Conservation (phyloP, 2,888 invertebrate species). For the Invenusta paracnida region DNA sequence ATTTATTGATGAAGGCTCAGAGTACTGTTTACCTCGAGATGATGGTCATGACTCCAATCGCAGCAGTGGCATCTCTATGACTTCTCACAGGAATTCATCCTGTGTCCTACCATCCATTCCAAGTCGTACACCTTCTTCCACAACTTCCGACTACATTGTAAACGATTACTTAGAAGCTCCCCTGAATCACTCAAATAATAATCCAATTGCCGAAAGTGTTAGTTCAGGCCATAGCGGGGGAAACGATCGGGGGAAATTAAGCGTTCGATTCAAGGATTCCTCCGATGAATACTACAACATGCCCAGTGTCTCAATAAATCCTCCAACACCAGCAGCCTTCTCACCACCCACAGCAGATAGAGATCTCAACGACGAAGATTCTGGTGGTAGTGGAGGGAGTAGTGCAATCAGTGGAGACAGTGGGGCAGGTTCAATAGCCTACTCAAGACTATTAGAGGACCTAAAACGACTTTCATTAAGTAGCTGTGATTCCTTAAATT, state of each 20-base stretch:
- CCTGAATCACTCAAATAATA: not conserved
- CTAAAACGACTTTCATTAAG: not conserved
- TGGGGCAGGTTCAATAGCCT: not conserved
- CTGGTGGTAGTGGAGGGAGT: constrained; percentile 1
- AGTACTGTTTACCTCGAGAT: not conserved
- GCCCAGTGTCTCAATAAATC: not conserved
- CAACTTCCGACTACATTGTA: not conserved
- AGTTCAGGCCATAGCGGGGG: not conserved
- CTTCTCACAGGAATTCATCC: constrained; percentile 7
- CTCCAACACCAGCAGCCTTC: not conserved
- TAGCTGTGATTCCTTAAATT: not conserved
- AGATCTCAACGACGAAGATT: not conserved
- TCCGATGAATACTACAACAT: constrained; percentile 9
- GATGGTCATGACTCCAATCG: not conserved
- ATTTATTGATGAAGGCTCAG: not conserved
- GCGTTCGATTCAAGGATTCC: not conserved
- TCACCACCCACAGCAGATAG: not conserved
- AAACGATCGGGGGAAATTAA: not conserved
- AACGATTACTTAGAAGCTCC: not conserved
- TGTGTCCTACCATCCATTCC: not conserved
- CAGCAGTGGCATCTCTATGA: constrained; percentile 11
- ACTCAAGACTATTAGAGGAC: not conserved
- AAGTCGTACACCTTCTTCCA: constrained; percentile 5
- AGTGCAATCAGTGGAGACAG: not conserved
- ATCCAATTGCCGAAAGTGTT: not conserved